Evolutionary conservation across 2,888 invertebrate species (phyloP).

Genomic region (Pollenia amentaria): DNA sequence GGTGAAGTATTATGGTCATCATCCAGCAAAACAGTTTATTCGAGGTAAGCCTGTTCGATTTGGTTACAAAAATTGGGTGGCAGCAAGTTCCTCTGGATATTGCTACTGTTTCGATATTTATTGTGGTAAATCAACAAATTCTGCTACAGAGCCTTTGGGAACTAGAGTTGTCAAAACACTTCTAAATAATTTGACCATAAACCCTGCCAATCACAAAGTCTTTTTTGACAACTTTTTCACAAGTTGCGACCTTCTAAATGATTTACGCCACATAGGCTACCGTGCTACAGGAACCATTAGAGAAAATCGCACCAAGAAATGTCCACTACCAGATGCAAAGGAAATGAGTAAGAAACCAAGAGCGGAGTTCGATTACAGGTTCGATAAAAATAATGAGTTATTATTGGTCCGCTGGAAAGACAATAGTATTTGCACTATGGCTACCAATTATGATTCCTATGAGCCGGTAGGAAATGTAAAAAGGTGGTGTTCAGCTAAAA

Average conservation of each 20-base stretch:
- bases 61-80: constrained; percentile 18
- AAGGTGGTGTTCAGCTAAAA: not conserved
- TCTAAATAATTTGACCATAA: constrained; percentile 1
- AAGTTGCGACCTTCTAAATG: no score
- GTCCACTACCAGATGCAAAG: no score
- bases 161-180: constrained; percentile 74
- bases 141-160: not conserved
- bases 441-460: not conserved
- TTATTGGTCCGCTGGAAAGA: not conserved
- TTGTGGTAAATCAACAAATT: constrained; percentile 8
- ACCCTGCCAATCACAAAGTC: constrained; percentile 4
- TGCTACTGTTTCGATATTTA: not conserved
- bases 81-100: constrained; percentile 3
- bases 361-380: constrained; percentile 1
- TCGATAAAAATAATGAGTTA: not conserved
- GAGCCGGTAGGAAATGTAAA: constrained; percentile 2
- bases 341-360: no score
- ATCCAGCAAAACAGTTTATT: not conserved
- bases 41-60: constrained; percentile 1
- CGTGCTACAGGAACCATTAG: no score
- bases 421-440: not conserved
- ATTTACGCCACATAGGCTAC: no score
- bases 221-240: no score
- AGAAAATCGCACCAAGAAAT: no score
- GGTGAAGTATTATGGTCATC: constrained; percentile 32